Percentiles rank a stretch among this genome's conserved stretches.
Evolutionary conservation across 2,113 vertebrate genomes (phyloP).

Genomic region (Piaya cayana): DNA sequence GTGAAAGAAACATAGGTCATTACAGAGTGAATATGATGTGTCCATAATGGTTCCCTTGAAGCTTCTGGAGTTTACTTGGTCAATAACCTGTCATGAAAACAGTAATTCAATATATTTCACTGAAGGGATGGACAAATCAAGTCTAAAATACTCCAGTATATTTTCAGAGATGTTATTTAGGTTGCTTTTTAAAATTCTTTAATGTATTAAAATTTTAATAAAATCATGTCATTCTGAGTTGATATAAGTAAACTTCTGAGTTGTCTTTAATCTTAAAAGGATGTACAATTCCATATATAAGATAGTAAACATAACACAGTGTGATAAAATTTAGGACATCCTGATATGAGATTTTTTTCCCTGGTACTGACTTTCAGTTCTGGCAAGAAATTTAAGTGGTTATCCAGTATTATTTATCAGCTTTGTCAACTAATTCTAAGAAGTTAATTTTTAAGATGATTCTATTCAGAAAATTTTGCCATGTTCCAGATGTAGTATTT

Average conservation of each 20-base stretch:
- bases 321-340: neutral
- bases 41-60: neutral
- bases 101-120: neutral
- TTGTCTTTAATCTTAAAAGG: neutral
- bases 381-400: neutral
- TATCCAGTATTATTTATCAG: neutral
- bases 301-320: neutral
- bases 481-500: neutral
- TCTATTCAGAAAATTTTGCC: neutral
- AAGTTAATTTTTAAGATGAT: neutral
- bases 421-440: neutral
- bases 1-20: neutral
- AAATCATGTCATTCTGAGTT: neutral
- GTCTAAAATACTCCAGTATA: neutral
- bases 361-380: neutral
- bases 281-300: neutral
- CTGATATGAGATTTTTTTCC: neutral
- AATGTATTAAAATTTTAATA: neutral
- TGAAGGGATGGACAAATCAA: neutral
- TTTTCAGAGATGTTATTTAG: neutral
- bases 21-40: neutral
- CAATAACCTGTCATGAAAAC: neutral
- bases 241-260: neutral
- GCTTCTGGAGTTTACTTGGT: neutral
- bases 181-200: neutral